These are phyloP conservation scores for Pristionchus maxplancki DNA, from an alignment of 2,888 invertebrate species.

Conservation along the genomic window DNA sequence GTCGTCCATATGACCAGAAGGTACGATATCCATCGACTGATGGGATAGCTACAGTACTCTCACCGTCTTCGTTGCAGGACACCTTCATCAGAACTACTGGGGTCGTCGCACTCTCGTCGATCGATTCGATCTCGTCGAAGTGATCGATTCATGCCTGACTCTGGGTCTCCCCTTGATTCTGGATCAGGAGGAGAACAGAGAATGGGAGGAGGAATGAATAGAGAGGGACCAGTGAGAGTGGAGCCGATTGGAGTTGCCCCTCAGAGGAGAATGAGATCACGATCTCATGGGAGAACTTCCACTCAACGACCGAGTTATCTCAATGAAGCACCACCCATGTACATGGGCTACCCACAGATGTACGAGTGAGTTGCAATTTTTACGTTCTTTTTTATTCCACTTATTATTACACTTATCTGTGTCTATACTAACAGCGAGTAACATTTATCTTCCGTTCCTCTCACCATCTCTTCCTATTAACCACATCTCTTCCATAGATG, in stretches of 20 bases:
- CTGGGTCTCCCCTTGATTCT: conserved; percentile 33
- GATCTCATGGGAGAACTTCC: conserved; percentile 38
- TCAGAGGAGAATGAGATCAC: conserved; percentile 43
- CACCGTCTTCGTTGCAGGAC: neutral
- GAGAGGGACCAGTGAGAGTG: conserved; percentile 32
- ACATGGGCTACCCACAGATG: conserved; percentile 40
- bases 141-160: conserved; percentile 30
- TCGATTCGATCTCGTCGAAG: conserved; percentile 22
- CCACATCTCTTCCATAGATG: too few species aligned
- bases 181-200: conserved; percentile 44
- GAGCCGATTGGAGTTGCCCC: neutral
- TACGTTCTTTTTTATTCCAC: neutral
- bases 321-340: conserved; percentile 11
- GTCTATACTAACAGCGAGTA: too few species aligned
- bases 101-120: conserved; percentile 41
- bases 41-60: neutral
- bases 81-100: conserved; percentile 28
- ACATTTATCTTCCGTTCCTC: too few species aligned
- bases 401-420: neutral
- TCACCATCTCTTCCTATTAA: too few species aligned
- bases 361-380: neutral
- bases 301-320: neutral
- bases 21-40: neutral
- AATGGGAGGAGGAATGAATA: neutral
- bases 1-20: neutral